These are phyloP conservation scores for Tetragonula carbonaria DNA, from an alignment of 2,888 invertebrate species.

Conservation along the genomic window DNA sequence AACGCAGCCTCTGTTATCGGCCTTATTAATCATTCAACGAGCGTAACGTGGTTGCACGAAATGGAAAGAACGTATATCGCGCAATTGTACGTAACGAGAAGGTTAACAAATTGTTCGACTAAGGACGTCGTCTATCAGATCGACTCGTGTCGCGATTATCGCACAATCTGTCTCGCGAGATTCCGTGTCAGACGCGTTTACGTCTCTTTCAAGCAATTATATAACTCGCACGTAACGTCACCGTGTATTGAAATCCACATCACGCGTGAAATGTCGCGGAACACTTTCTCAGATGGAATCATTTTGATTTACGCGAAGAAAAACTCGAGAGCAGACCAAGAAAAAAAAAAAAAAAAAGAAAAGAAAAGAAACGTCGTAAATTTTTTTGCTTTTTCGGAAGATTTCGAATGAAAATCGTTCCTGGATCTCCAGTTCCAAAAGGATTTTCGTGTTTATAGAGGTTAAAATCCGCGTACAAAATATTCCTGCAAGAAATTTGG, in stretches of 20 bases:
- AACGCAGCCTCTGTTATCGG: slow-evolving; percentile 45
- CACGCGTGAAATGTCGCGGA: too few relatives aligned
- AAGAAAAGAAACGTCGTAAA: too few relatives aligned
- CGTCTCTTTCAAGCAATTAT: slow-evolving; percentile 34
- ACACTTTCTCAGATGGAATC: too few relatives aligned
- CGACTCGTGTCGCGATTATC: slow-evolving; percentile 50
- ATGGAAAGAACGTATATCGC: slow-evolving; percentile 54
- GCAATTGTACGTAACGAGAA: slow-evolving; percentile 45
- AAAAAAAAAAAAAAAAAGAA: too few relatives aligned
- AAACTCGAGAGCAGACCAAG: background rate
- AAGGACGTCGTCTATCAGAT: slow-evolving; percentile 53
- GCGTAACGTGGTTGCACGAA: slow-evolving; percentile 50
- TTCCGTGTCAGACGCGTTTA: background rate
- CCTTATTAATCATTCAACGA: slow-evolving; percentile 58
- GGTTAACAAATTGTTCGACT: slow-evolving; percentile 56
- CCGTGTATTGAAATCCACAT: background rate
- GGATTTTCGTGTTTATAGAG: too few relatives aligned
- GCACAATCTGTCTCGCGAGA: slow-evolving; percentile 31
- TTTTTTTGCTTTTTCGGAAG: too few relatives aligned
- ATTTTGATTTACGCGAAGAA: background rate
- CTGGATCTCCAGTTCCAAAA: too few relatives aligned
- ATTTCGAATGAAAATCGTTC: too few relatives aligned
- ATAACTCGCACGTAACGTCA: background rate
- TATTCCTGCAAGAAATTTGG: too few relatives aligned
- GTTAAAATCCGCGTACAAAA: too few relatives aligned